phyloP scores from a whole-genome alignment of 2,888 invertebrate species.

The Acheta domesticus region DNA sequence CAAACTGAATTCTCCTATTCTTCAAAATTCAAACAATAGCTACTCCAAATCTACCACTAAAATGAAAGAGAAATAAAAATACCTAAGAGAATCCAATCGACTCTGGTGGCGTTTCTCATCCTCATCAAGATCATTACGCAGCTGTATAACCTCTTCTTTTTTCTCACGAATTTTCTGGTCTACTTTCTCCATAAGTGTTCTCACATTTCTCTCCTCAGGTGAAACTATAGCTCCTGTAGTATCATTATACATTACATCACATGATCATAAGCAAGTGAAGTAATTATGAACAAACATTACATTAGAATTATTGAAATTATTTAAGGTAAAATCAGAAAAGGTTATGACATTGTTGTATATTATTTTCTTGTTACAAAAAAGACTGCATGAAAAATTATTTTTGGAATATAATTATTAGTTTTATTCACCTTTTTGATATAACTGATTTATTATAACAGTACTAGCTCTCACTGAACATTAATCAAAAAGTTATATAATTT shows the following conservation, averaged over 20 bases:
- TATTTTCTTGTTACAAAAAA: not conserved
- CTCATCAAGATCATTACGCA: conserved; percentile 45
- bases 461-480: too few species aligned
- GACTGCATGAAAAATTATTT: too few species aligned
- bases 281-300: too few species aligned
- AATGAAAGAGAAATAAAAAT: not conserved
- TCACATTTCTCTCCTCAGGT: conserved; percentile 40
- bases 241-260: too few species aligned
- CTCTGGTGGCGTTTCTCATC: conserved; percentile 56
- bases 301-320: too few species aligned
- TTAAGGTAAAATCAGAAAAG: too few species aligned
- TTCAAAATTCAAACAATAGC: not conserved
- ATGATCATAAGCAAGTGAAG: too few species aligned
- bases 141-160: conserved; percentile 45
- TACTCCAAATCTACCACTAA: not conserved
- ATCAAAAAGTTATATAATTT: too few species aligned
- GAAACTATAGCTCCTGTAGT: not conserved
- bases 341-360: not conserved
- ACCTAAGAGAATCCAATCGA: conserved; percentile 51
- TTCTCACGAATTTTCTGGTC: conserved; percentile 41
- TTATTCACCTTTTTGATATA: too few species aligned
- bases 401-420: too few species aligned
- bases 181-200: conserved; percentile 40
- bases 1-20: too few species aligned
- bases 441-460: too few species aligned